A percentile compares a stretch with the other conserved stretches of the same genome.
Conservation (phyloP, 2,113 vertebrate species). For the Grammomys dolichurus region DNA sequence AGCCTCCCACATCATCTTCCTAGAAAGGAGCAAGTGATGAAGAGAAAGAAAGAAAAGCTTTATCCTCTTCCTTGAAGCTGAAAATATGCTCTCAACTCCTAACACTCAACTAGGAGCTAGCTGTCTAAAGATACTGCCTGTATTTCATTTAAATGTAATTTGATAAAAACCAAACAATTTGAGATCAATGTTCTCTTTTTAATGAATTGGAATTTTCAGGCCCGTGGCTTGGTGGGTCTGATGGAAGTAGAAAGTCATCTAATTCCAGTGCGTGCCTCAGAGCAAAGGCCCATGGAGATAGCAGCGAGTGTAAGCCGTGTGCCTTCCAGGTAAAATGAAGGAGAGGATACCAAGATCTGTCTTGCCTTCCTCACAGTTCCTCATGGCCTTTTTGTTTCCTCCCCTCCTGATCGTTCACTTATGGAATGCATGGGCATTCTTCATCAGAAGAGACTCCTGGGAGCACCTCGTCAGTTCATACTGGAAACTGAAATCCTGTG, state of each 20-base stretch:
- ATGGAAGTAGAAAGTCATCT: neutral
- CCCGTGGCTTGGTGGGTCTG: neutral
- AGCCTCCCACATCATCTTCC: neutral
- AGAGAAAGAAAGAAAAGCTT: neutral
- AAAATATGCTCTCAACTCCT: neutral
- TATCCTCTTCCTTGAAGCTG: neutral
- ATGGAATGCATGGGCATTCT: neutral
- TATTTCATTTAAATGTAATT: neutral
- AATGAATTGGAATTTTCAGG: neutral
- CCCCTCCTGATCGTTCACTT: neutral
- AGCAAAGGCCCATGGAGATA: neutral
- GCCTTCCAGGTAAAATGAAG: neutral
- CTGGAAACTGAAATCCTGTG: neutral
- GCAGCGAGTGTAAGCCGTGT: neutral
- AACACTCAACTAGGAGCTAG: neutral
- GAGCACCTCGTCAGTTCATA: neutral
- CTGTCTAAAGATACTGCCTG: neutral
- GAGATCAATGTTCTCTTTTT: neutral
- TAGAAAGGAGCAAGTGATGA: neutral
- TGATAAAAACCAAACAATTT: slow-evolving; percentile 4
- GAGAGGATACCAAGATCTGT: neutral
- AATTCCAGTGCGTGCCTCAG: neutral
- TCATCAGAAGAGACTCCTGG: too few species aligned
- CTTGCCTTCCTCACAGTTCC: too few species aligned
- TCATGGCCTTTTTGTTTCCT: neutral